Conservation (phyloP, 2,888 invertebrate genomes). For the Microlaimidae sp. region DNA sequence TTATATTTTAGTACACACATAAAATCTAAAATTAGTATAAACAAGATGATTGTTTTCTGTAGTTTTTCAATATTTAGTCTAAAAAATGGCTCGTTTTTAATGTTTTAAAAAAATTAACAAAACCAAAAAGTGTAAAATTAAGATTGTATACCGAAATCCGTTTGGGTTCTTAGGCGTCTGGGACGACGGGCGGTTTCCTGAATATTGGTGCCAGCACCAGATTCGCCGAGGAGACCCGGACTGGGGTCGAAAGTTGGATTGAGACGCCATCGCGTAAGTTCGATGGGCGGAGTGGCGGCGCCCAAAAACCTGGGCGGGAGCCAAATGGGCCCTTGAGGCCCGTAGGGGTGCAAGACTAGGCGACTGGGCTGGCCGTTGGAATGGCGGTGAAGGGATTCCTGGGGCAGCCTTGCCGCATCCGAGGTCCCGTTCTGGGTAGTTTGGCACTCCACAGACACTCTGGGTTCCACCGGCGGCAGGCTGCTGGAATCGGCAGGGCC, state of each 20-base stretch:
- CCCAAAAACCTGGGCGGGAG: neutral
- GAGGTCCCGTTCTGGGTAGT: too few relatives aligned
- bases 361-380: neutral
- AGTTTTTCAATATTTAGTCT: too few relatives aligned
- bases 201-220: too few relatives aligned
- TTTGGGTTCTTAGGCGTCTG: too few relatives aligned
- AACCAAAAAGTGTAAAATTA: too few relatives aligned
- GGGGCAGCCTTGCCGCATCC: neutral
- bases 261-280: neutral
- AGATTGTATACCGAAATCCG: neutral
- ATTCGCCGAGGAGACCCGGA: neutral
- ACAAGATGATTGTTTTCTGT: too few relatives aligned
- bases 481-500: too few relatives aligned
- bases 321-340: neutral
- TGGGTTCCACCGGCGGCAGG: too few relatives aligned
- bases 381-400: neutral
- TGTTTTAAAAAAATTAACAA: neutral
- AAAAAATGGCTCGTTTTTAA: neutral
- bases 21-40: too few relatives aligned
- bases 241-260: neutral
- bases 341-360: neutral
- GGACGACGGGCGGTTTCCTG: too few relatives aligned
- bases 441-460: too few relatives aligned
- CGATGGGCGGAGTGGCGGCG: neutral
- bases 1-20: too few relatives aligned